Base-by-base conservation (phyloP, 2,113 vertebrate species). In the Serilophus lunatus region DNA sequence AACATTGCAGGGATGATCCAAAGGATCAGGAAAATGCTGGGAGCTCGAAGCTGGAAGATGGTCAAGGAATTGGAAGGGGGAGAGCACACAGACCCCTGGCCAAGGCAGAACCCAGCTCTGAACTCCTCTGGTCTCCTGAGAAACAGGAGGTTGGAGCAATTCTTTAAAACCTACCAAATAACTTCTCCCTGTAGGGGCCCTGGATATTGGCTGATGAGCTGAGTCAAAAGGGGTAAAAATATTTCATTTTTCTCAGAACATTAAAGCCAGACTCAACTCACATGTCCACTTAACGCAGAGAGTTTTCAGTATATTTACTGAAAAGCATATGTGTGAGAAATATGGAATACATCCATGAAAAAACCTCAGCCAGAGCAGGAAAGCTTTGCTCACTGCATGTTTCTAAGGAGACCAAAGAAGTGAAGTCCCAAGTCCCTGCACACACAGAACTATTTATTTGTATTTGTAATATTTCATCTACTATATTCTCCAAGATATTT, bases 401-500 rank as follows among this genome's bases (percentile, higher is more conserved):
- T 94, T 74, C 84, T 86, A 74, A 45, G n/a, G 76, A 92, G 54
- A 88, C 36, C 76, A 53, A 44, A 91, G 60, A 25, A 81, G 20
- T 31, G 25, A 90, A 60, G 90, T 35, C 51, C 33, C 6, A 51
- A 78, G 42, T 16, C 65, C 70, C 54, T 38, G 60, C 70, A 66
- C 4, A 6, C 70, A 60, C 33, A 74, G 45, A 94, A 65, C 64
- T 38, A 42, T 66, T 84, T 81, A n/a, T 56, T 82, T n/a, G 50
- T 45, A 56, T 82, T 82, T 81, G 28, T 24, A 63, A 45, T 45
- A 90, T 60, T 66, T 68, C 78, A 66, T 10, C 29, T 5, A 6
- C 56, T 42, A 8, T 25, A 33, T 19, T 75, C 77, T 54, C 61
- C 4, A 50, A 65, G 61, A 84, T 44, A 69, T 72, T 29, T 70